A percentile compares a stretch with the other conserved stretches of the same genome.
These are phyloP conservation scores for Aethes cnicana DNA, from an alignment of 2,888 invertebrate genomes.

Conservation along the genomic window DNA sequence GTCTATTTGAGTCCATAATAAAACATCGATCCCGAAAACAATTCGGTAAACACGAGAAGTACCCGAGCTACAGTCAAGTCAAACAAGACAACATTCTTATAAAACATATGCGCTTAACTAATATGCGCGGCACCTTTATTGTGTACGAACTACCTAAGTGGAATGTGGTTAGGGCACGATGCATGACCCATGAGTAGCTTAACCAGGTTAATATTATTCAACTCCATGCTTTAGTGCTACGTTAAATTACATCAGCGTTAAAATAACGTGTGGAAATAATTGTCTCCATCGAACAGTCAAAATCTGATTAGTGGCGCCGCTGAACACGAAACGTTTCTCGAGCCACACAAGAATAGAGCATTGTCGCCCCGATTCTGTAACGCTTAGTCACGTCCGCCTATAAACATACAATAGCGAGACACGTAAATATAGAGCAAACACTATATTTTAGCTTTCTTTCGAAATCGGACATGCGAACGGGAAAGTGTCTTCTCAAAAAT, in stretches of 20 bases:
- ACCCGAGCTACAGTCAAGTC: slow-evolving; percentile 22
- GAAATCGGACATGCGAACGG: slow-evolving; percentile 29
- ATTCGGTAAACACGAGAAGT: slow-evolving; percentile 27
- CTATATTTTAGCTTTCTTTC: slow-evolving; percentile 50
- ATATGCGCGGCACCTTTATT: slow-evolving; percentile 33
- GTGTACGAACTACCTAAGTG: slow-evolving; percentile 49
- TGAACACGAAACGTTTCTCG: slow-evolving; percentile 41
- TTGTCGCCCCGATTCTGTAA: slow-evolving; percentile 57
- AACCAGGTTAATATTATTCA: slow-evolving; percentile 57
- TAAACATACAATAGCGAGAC: slow-evolving; percentile 50
- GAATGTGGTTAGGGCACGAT: slow-evolving; percentile 56
- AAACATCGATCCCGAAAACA: slow-evolving; percentile 30
- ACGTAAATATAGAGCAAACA: slow-evolving; percentile 50
- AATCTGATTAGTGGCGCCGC: slow-evolving; percentile 30
- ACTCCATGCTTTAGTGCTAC: slow-evolving; percentile 42
- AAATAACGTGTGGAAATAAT: slow-evolving; percentile 39
- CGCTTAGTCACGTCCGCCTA: slow-evolving; percentile 63
- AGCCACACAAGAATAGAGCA: slow-evolving; percentile 57
- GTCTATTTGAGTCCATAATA: slow-evolving; percentile 29
- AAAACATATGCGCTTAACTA: slow-evolving; percentile 30
- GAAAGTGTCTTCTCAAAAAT: slow-evolving; percentile 1
- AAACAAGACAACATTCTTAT: slow-evolving; percentile 27
- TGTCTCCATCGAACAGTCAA: slow-evolving; percentile 23
- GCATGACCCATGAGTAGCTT: slow-evolving; percentile 49
- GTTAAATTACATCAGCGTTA: slow-evolving; percentile 39